Conservation (phyloP, 2,888 invertebrate genomes). For the Himalopsyche tibetana region DNA sequence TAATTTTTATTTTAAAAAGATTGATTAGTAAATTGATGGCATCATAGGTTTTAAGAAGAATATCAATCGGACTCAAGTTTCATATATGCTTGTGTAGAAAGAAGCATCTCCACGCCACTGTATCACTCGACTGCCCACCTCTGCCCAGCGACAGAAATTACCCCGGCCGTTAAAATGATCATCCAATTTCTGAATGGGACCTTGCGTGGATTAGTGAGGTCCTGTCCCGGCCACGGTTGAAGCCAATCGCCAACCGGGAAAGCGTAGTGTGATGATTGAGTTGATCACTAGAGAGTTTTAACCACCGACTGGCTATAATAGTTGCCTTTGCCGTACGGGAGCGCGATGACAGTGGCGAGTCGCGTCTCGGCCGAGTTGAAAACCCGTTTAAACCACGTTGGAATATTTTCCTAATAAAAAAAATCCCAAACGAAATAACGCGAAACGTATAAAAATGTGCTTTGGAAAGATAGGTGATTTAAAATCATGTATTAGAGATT, state of each 20-base stretch:
- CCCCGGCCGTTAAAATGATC: constrained; percentile 52
- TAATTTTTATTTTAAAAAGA: no score
- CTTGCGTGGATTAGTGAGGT: constrained; percentile 53
- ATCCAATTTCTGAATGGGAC: constrained; percentile 56
- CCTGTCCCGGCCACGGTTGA: constrained; percentile 37
- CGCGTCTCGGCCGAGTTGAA: constrained; percentile 17
- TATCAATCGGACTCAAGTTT: no score
- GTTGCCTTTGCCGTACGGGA: neutral
- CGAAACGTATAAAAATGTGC: neutral
- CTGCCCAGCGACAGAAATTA: constrained; percentile 42
- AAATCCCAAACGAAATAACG: neutral
- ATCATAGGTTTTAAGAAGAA: no score
- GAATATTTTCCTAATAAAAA: neutral
- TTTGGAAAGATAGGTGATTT: constrained; percentile 1
- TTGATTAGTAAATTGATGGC: no score
- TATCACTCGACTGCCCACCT: constrained; percentile 54
- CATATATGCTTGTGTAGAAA: no score
- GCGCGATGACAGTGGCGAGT: constrained; percentile 18
- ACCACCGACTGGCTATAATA: neutral
- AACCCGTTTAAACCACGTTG: neutral
- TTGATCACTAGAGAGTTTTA: neutral
- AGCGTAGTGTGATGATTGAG: constrained; percentile 19
- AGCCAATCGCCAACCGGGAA: constrained; percentile 31
- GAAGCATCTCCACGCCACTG: neutral
- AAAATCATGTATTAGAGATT: constrained; percentile 9